Evolutionary conservation across 2,888 invertebrate species (phyloP), one percentile per base, ranked within the genome.

Genomic region (Pomacea canaliculata): DNA sequence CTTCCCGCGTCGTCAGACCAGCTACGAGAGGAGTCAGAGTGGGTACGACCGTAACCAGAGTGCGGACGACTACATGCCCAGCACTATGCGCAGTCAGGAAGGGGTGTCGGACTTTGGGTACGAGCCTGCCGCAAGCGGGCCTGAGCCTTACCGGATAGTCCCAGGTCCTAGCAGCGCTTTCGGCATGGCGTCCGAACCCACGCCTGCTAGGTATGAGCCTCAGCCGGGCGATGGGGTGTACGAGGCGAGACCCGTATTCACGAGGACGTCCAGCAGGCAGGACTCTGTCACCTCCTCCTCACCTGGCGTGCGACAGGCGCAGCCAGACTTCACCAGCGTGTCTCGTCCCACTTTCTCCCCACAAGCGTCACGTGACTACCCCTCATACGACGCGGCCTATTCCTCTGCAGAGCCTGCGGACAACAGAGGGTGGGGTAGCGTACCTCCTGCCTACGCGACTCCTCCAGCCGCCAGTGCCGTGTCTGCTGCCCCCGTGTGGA

Each of bases 341-440:
- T 73, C 78, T n/a, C 68, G 76, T n/a, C 71, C 75, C 8, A 56
- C 75, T 23, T 76, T 76, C 51, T 62, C 67, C n/a, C 73, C 73
- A 23, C 69, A 66, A 37, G 37, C 70, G 62, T 66, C 77, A 7
- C 60, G 60, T 49, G 69, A 75, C 60, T 74, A 74, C 71, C 69
- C 70, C 0, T 66, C 68, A 60, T 56, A 68, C 74, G 19, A 59
- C 69, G 46, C 73, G 68, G 49, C 74, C 74, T 49, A 27, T 60
- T 67, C 77, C 2, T 73, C 75, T 13, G 66, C 27, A 37, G 18
- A 63, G 65, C 63, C 65, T 65, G 65, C 72, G 8, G 27, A 59
- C 48, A 16, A 63, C n/a, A 62, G 71, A 71, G 71, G 75, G 76
- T 73, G 76, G 19, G 62, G 71, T 18, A 65, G 48, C 16, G 51